Evolutionary conservation across 2,797 vertebrate genomes (phyloP).

Genomic region (Pristis pectinata): DNA sequence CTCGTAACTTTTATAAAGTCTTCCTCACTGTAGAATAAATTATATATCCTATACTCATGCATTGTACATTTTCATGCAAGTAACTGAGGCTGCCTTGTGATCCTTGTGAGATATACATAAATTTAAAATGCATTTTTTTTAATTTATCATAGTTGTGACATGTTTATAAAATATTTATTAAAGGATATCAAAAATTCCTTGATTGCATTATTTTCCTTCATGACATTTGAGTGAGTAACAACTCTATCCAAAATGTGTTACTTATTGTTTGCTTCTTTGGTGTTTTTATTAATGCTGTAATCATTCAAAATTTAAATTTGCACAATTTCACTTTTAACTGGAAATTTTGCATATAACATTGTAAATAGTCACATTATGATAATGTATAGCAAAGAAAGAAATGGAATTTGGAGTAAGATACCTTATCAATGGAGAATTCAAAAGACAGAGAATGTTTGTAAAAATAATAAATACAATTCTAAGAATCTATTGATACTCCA

Average conservation of each 20-base stretch:
- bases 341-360: constrained; percentile 31
- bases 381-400: constrained; percentile 10
- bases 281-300: constrained; percentile 26
- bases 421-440: constrained; percentile 9
- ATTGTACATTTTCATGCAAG: background rate
- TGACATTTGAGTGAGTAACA: constrained; percentile 3
- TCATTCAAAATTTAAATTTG: constrained; percentile 27
- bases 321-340: constrained; percentile 37
- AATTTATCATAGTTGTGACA: constrained; percentile 24
- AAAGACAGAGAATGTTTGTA: constrained; percentile 31
- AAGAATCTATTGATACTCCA: constrained; percentile 8
- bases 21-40: constrained; percentile 23
- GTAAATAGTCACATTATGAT: constrained; percentile 33
- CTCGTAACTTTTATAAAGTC: constrained; percentile 23
- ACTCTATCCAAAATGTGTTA: background rate
- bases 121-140: constrained; percentile 56
- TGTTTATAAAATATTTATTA: background rate
- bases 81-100: constrained; percentile 21
- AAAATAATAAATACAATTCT: constrained; percentile 31
- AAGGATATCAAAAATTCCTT: constrained; percentile 10
- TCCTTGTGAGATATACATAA: constrained; percentile 48
- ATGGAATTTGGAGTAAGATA: constrained; percentile 26
- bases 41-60: background rate
- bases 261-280: constrained; percentile 8
- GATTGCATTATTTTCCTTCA: constrained; percentile 21